Conservation (phyloP, 2,888 invertebrate genomes). For the Leucophenga maculata region DNA sequence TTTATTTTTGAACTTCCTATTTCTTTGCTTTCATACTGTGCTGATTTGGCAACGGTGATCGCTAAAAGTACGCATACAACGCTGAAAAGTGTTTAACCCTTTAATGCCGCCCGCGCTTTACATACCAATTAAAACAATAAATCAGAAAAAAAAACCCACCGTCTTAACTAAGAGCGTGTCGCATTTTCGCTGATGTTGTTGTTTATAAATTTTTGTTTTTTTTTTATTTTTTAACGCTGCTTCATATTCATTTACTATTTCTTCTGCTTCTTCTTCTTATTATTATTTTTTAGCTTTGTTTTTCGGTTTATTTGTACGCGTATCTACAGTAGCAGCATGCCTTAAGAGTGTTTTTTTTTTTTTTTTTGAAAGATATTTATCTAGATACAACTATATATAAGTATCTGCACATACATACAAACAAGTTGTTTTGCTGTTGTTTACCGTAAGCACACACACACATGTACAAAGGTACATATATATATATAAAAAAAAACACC, state of each 20-base stretch:
- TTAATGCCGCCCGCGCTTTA: slow-evolving; percentile 6
- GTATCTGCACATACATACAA: slow-evolving; percentile 26
- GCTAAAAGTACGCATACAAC: slow-evolving; percentile 11
- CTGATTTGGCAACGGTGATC: background rate
- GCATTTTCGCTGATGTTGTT: slow-evolving; percentile 1
- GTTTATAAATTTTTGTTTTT: background rate
- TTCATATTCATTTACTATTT: slow-evolving; percentile 6
- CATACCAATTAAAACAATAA: background rate
- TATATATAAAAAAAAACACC: background rate
- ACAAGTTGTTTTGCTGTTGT: slow-evolving; percentile 34
- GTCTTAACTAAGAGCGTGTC: background rate
- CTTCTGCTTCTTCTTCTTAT: background rate
- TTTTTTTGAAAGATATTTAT: slow-evolving; percentile 43
- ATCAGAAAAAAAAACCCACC: background rate
- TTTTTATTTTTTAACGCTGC: background rate
- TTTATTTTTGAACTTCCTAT: slow-evolving; percentile 27
- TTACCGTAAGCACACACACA: slow-evolving; percentile 41
- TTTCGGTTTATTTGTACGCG: slow-evolving; percentile 31
- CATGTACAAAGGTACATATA: background rate
- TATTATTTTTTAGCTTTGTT: slow-evolving; percentile 7
- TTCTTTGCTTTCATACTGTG: background rate
- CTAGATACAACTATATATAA: slow-evolving; percentile 27
- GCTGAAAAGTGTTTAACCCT: slow-evolving; percentile 19
- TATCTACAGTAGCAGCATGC: slow-evolving; percentile 64
- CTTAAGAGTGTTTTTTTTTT: slow-evolving; percentile 61